A percentile compares a stretch with the other conserved stretches of the same genome.
phyloP scores from a whole-genome alignment of 2,113 vertebrate species.

The Semicossyphus pulcher region DNA sequence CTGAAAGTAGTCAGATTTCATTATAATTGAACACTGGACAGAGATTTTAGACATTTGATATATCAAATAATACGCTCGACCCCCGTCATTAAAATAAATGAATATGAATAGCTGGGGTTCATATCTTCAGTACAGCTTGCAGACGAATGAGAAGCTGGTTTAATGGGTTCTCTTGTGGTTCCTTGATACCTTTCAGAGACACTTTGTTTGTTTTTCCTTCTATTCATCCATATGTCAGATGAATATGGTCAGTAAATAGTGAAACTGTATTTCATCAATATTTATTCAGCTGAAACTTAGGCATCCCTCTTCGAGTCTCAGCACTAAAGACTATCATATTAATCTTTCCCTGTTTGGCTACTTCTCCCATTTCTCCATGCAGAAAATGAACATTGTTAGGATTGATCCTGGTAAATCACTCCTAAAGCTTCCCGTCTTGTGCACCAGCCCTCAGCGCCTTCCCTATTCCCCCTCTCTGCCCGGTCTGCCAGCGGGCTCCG shows the following conservation, averaged over 20 bases:
- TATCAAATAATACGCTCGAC: no score
- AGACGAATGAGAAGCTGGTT: no score
- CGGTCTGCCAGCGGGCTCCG: constrained; percentile 31
- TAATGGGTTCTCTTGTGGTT: no score
- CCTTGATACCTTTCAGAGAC: no score
- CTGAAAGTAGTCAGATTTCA: not conserved
- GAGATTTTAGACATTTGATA: not conserved
- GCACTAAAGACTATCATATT: constrained; percentile 30
- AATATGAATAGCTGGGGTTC: no score
- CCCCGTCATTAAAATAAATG: no score
- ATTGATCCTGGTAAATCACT: constrained; percentile 54
- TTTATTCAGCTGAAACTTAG: constrained; percentile 16
- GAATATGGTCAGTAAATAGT: not conserved
- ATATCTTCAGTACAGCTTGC: no score
- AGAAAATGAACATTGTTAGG: constrained; percentile 68
- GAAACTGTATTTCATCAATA: constrained; percentile 21
- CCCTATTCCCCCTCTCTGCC: constrained; percentile 22
- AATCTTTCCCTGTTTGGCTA: constrained; percentile 38
- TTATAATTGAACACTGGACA: not conserved
- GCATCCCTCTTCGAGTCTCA: not conserved
- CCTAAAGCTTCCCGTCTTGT: constrained; percentile 50
- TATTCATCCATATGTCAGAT: not conserved
- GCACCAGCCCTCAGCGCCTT: constrained; percentile 44
- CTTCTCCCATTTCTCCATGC: constrained; percentile 19
- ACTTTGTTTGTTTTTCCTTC: not conserved